Evolutionary conservation across 2,797 vertebrate genomes (phyloP).

Genomic region (Coracias cyanogaster): DNA sequence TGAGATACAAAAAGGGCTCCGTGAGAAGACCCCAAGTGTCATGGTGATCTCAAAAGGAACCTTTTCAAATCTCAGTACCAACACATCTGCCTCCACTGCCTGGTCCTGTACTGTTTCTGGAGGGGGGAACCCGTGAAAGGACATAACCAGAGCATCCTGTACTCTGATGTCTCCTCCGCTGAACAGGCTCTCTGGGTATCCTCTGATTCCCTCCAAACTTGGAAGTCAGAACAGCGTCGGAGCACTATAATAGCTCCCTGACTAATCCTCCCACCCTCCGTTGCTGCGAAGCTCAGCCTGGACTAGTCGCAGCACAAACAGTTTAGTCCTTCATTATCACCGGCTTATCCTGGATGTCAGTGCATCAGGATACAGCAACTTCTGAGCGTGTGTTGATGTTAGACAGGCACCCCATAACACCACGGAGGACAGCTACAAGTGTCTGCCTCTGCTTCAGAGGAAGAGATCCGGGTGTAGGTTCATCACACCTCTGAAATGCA

Average conservation of each 20-base stretch:
- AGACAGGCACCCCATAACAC: background rate
- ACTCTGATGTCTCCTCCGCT: background rate
- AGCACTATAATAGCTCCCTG: background rate
- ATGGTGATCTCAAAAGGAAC: background rate
- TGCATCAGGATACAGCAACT: background rate
- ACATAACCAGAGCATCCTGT: fast-evolving
- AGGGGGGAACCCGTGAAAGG: background rate
- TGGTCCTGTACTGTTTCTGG: background rate
- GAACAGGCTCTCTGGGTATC: background rate
- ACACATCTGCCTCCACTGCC: fast-evolving
- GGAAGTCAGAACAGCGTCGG: background rate
- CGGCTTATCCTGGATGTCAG: background rate
- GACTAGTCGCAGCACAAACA: background rate
- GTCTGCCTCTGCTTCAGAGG: background rate
- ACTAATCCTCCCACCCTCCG: background rate
- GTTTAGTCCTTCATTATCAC: background rate
- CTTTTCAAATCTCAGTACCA: background rate
- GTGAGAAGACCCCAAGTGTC: background rate
- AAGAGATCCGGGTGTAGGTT: background rate
- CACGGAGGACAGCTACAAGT: background rate
- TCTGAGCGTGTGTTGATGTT: background rate
- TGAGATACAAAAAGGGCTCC: background rate
- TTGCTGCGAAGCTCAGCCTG: fast-evolving
- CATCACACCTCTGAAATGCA: background rate
- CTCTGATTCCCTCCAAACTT: background rate